Evolutionary conservation across 2,888 invertebrate species (phyloP).

Genomic region (Augochlorella aurata): DNA sequence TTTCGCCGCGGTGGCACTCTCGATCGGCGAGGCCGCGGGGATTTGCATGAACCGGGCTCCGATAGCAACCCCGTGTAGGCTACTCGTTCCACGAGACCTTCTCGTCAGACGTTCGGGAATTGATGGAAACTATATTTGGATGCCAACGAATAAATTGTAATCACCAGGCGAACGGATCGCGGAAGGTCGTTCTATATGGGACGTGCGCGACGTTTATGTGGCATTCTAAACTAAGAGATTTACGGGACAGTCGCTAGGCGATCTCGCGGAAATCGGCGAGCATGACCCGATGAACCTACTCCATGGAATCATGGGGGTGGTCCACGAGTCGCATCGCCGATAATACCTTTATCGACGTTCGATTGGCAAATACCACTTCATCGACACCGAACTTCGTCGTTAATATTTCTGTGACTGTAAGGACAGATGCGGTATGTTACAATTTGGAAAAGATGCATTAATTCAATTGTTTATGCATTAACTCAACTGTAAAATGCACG

Average conservation of each 20-base stretch:
- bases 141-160: slow-evolving; percentile 52
- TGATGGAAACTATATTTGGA: slow-evolving; percentile 57
- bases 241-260: slow-evolving; percentile 14
- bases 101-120: slow-evolving; percentile 33
- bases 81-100: slow-evolving; percentile 9
- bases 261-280: slow-evolving; percentile 26
- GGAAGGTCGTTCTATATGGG: slow-evolving; percentile 44
- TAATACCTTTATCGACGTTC: no score
- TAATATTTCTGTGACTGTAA: no score
- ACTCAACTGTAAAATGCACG: no score
- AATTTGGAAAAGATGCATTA: no score
- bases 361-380: no score
- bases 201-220: slow-evolving; percentile 42
- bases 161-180: slow-evolving; percentile 39
- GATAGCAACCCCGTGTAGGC: slow-evolving; percentile 4
- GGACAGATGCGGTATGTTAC: no score
- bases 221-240: slow-evolving; percentile 34
- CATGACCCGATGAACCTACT: slow-evolving; percentile 14
- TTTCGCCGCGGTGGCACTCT: slow-evolving; percentile 36
- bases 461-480: no score
- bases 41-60: slow-evolving; percentile 50
- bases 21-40: slow-evolving; percentile 17
- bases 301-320: background rate
- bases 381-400: no score
- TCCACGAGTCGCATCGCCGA: background rate